Evolutionary conservation across 2,888 invertebrate genomes (phyloP), one percentile per base, ranked within the genome.

Genomic region (Hemistola chrysoprasaria): DNA sequence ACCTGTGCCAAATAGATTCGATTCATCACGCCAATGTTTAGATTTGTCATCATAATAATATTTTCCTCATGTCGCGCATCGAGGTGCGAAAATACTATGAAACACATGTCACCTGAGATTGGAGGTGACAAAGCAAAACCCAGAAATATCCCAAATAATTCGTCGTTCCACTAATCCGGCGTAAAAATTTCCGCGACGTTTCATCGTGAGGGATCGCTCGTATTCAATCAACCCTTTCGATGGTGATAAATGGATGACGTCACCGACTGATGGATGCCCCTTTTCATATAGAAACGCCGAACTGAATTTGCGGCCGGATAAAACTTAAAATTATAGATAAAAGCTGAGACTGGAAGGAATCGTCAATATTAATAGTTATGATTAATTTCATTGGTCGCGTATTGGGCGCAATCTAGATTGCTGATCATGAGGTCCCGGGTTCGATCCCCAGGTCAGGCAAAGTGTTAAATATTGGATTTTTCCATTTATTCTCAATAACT

Each of bases 201-300:
- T 61, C 57, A 65, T 56, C 62, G 65, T 58, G 63, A 66, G 58
- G 64, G 71, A 70, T 76, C 65, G 70, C 57, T 68, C 64, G 68
- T 75, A 78, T 73, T 76, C 78, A 73, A 78, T 78, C 72, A 80
- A 77, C 76, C 78, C 78, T 65, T 78, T 74, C 72, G 71, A 74
- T 77, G 65, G 65, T 80, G 78, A 81, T 81, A 78, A 80, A 81
- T 80, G 74, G 69, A 68, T 64, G 60, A 62, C 61, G 77, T 78
- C 79, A 69, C 45, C 42, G 41, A 34, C 57, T 78, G 78, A 79
- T 75, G 67, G 78, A 79, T 78, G 74, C 54, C 60, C 59, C 58
- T 57, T 59, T 53, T 56, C 57, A 54, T 53, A 52, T 40, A 47
- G 42, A 49, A 52, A 47, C 40, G 38, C 40, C 41, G 47, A n/a